A percentile compares a stretch with the other conserved stretches of the same genome.
Conservation (phyloP, 2,113 vertebrate species). For the Meriones unguiculatus region DNA sequence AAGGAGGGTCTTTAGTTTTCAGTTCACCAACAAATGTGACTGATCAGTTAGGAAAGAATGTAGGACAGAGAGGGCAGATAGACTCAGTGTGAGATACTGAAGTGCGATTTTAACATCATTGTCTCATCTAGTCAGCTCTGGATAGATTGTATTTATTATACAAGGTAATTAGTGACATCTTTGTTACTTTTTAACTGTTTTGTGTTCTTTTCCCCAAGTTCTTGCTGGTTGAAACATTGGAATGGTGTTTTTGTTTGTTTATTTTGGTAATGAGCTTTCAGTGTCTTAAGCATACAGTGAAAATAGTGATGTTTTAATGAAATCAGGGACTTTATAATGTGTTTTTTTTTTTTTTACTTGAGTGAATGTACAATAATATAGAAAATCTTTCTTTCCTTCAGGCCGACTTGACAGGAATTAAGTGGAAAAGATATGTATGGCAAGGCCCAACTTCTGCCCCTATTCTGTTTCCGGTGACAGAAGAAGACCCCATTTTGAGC, state of each 20-base stretch:
- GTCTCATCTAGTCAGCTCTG: conserved; percentile 18
- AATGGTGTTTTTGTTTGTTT: not conserved
- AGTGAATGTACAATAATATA: conserved; percentile 33
- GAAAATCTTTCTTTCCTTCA: conserved; percentile 75
- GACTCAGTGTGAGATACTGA: not conserved
- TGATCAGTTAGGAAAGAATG: not conserved
- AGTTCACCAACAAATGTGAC: conserved; percentile 45
- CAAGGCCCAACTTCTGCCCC: conserved; percentile 97
- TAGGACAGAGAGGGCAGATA: conserved; percentile 7
- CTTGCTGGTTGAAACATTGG: conserved; percentile 46
- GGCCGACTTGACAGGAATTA: conserved; percentile 99
- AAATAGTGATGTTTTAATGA: conserved; percentile 60
- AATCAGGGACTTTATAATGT: conserved; percentile 22
- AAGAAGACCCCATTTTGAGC: conserved; percentile 99
- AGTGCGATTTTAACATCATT: conserved; percentile 9
- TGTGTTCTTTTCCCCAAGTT: conserved; percentile 36
- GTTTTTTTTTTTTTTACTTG: not conserved
- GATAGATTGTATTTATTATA: conserved; percentile 2
- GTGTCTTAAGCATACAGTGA: not conserved
- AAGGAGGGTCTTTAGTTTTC: conserved; percentile 62
- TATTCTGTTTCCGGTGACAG: conserved; percentile 98
- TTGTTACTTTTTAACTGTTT: conserved; percentile 22
- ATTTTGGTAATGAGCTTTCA: not conserved
- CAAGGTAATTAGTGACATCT: conserved; percentile 13
- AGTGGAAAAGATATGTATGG: conserved; percentile 99